Evolutionary conservation across 2,113 vertebrate species (phyloP).

Genomic region (Solenodon paradoxus): DNA sequence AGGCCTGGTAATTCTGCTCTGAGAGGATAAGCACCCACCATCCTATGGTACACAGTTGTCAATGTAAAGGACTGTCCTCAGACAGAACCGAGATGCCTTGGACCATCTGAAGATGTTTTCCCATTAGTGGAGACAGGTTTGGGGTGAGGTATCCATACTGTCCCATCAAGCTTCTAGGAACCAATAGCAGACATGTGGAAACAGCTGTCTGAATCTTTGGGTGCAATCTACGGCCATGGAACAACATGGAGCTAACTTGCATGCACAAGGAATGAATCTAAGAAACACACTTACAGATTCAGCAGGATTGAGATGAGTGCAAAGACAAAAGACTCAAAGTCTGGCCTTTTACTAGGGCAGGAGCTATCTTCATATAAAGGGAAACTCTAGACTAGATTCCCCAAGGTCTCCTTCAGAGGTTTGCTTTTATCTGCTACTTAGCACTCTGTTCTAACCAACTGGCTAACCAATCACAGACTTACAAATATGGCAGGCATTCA

Average conservation of each 20-base stretch:
- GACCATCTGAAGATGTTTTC: not conserved
- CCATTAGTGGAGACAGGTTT: not conserved
- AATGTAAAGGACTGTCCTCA: not conserved
- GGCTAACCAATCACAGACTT: not conserved
- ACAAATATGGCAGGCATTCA: not conserved
- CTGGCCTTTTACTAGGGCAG: no score
- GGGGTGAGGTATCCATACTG: not conserved
- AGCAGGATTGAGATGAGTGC: not conserved
- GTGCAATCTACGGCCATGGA: not conserved
- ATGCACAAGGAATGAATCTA: not conserved
- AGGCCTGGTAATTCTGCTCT: not conserved
- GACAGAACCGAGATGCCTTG: not conserved
- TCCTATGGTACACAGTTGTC: not conserved
- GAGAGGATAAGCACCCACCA: not conserved
- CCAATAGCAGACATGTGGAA: not conserved
- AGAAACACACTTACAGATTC: not conserved
- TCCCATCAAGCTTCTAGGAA: not conserved
- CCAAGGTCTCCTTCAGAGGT: not conserved
- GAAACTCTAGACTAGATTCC: not conserved
- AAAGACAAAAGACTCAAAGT: not conserved
- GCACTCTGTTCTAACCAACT: not conserved
- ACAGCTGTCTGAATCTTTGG: not conserved
- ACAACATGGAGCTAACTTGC: not conserved
- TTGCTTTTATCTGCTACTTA: not conserved
- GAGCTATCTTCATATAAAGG: not conserved